These are phyloP conservation scores for Bambusicola thoracicus DNA, from an alignment of 2,113 vertebrate species.

Conservation along the genomic window DNA sequence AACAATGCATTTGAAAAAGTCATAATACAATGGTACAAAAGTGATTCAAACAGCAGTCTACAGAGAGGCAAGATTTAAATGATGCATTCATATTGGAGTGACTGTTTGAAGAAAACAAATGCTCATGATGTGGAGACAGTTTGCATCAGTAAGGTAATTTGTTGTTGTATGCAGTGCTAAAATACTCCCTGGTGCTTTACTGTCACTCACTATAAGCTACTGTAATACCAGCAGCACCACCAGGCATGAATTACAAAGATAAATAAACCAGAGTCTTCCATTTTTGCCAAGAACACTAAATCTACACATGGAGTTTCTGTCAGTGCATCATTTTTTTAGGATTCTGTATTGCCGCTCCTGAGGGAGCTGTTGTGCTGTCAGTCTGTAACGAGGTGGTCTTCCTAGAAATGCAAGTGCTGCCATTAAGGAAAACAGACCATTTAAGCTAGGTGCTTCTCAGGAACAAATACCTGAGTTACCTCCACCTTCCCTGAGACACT, in stretches of 20 bases:
- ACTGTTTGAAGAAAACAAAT: neutral
- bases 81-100: neutral
- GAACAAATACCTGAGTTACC: neutral
- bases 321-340: neutral
- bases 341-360: neutral
- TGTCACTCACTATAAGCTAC: neutral
- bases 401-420: neutral
- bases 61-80: neutral
- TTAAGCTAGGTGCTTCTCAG: neutral
- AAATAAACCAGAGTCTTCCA: neutral
- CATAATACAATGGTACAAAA: neutral
- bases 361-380: neutral
- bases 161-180: neutral
- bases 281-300: neutral
- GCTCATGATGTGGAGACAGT: neutral
- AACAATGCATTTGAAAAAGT: neutral
- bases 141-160: neutral
- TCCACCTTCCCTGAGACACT: neutral
- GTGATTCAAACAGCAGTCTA: neutral
- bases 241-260: neutral
- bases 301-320: neutral
- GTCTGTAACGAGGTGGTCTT: neutral
- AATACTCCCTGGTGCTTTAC: neutral
- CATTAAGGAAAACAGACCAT: neutral
- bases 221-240: neutral